Percentiles rank a stretch among this genome's conserved stretches.
Conservation (phyloP, 1,140 invertebrate genomes). For the Drosophila murphyi region DNA sequence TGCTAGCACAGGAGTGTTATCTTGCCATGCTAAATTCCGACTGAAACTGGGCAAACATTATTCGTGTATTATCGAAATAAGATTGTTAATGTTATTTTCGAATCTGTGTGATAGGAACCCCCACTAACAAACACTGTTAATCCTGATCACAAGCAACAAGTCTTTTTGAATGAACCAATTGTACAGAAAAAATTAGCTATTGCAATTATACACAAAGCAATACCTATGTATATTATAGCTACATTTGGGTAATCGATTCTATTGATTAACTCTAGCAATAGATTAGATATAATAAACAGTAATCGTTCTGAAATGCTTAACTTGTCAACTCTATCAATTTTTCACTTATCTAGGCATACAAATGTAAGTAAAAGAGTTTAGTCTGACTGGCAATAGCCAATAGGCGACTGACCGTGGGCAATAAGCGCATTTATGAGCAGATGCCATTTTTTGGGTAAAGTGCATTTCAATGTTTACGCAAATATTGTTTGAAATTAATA, state of each 20-base stretch:
- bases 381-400: neutral
- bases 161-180: neutral
- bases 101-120: neutral
- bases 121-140: neutral
- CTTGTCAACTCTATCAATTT: neutral
- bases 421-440: too few relatives aligned
- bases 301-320: neutral
- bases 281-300: slow-evolving; percentile 35
- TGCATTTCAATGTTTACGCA: neutral
- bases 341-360: neutral
- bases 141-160: neutral
- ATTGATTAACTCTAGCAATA: slow-evolving; percentile 28
- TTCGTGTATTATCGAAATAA: slow-evolving; percentile 4
- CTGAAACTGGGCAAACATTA: slow-evolving; percentile 43
- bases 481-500: slow-evolving; percentile 1
- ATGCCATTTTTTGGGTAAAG: too few relatives aligned
- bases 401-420: neutral
- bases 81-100: slow-evolving; percentile 7
- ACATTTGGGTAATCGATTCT: neutral
- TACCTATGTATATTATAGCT: slow-evolving; percentile 2
- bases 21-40: slow-evolving; percentile 47
- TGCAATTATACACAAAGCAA: neutral
- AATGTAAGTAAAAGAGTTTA: neutral
- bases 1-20: slow-evolving; percentile 27
- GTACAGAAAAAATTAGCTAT: neutral